These are phyloP conservation scores for Globia sparganii DNA, from an alignment of 2,888 invertebrate genomes.

Conservation along the genomic window DNA sequence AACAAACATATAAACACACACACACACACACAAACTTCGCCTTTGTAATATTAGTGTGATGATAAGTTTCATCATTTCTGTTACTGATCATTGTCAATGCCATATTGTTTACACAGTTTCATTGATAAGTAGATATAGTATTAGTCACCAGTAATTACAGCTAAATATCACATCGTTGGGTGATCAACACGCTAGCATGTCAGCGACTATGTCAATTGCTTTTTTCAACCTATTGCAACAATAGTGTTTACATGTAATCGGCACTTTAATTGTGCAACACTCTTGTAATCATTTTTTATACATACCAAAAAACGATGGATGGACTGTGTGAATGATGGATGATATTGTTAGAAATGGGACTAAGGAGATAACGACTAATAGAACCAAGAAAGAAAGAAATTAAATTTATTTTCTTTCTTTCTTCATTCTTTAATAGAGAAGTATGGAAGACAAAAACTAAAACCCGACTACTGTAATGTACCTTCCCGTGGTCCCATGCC, in stretches of 20 bases:
- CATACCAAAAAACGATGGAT: too few species aligned
- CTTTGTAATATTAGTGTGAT: not conserved
- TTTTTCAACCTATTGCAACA: constrained; percentile 10
- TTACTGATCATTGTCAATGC: constrained; percentile 1
- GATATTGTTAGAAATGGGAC: too few species aligned
- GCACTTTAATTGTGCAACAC: not conserved
- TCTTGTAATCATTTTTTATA: not conserved
- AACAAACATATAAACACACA: too few species aligned
- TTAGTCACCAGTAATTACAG: constrained; percentile 5
- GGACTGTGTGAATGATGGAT: too few species aligned
- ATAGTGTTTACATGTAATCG: not conserved
- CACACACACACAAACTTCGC: too few species aligned
- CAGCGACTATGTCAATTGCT: not conserved
- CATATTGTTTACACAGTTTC: constrained; percentile 1
- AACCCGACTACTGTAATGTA: too few species aligned
- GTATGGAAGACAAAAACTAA: too few species aligned
- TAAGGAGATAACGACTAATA: too few species aligned
- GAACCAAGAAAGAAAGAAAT: too few species aligned
- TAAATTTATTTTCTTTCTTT: too few species aligned
- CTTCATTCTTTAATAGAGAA: too few species aligned
- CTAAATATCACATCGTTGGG: not conserved
- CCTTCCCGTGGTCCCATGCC: too few species aligned
- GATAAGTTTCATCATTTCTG: not conserved
- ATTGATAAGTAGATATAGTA: constrained; percentile 8
- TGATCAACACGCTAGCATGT: constrained; percentile 18